phyloP scores from a whole-genome alignment of 2,113 vertebrate genomes.

The Oreochromis tanganicae region DNA sequence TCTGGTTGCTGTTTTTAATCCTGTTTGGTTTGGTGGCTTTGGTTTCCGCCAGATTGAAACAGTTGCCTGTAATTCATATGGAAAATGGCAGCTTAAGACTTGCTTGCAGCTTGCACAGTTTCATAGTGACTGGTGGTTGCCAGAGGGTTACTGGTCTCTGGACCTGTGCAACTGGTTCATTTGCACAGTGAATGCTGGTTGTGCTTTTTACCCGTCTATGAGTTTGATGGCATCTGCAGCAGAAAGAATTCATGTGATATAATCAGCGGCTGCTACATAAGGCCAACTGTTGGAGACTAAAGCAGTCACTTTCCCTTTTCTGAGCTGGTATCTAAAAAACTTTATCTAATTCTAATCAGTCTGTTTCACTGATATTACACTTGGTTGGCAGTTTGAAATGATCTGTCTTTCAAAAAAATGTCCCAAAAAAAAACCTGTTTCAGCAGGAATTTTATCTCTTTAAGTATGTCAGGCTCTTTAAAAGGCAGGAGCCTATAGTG shows the following conservation, averaged over 20 bases:
- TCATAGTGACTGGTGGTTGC: rapidly evolving
- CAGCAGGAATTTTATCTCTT: background rate
- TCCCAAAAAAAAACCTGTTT: background rate
- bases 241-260: background rate
- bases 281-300: background rate
- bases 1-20: background rate
- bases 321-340: background rate
- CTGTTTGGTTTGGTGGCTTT: background rate
- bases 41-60: background rate
- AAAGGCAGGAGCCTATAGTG: background rate
- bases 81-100: background rate
- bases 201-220: background rate
- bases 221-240: background rate
- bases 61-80: background rate
- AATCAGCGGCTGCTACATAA: background rate
- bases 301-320: background rate
- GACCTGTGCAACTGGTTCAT: background rate
- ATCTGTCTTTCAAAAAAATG: background rate
- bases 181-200: background rate
- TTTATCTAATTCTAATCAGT: background rate
- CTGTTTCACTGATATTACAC: background rate
- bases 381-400: background rate
- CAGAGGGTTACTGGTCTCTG: background rate
- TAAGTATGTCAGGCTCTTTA: background rate
- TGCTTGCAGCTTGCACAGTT: background rate